Evolutionary conservation across 2,797 vertebrate genomes (phyloP).

Genomic region (Danio kyathit): DNA sequence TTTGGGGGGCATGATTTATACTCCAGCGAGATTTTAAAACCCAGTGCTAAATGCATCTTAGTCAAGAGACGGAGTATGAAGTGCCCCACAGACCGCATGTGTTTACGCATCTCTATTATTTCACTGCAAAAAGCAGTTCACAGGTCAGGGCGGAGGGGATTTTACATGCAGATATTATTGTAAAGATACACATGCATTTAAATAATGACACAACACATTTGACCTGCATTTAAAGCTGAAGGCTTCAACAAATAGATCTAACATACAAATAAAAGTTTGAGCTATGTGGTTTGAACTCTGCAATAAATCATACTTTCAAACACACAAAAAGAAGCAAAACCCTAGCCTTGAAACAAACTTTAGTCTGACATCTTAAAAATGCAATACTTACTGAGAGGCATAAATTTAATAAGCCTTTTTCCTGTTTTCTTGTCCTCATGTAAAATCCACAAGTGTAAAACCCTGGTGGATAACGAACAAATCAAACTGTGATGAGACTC

Average conservation of each 20-base stretch:
- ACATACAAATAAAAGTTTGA: neutral
- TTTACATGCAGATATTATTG: conserved; percentile 11
- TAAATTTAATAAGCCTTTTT: too few relatives aligned
- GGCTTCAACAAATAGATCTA: neutral
- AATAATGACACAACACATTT: neutral
- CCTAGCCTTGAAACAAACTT: neutral
- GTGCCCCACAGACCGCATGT: neutral
- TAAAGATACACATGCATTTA: conserved; percentile 11
- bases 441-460: too few relatives aligned
- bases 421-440: too few relatives aligned
- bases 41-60: conserved; percentile 39
- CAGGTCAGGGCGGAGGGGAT: neutral
- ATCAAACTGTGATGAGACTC: too few relatives aligned
- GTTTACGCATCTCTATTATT: conserved; percentile 19
- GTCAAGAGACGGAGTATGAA: conserved; percentile 12
- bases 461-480: too few relatives aligned
- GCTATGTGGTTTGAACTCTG: too few relatives aligned
- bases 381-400: neutral
- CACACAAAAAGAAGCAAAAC: neutral
- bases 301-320: neutral
- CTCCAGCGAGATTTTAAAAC: conserved; percentile 6
- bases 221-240: neutral
- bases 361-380: neutral
- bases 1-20: conserved; percentile 31
- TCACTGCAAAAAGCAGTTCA: neutral